Evolutionary conservation across 2,797 vertebrate species (phyloP), one percentile per base, ranked within the genome.

Genomic region (Pseudochirops corinnae): DNA sequence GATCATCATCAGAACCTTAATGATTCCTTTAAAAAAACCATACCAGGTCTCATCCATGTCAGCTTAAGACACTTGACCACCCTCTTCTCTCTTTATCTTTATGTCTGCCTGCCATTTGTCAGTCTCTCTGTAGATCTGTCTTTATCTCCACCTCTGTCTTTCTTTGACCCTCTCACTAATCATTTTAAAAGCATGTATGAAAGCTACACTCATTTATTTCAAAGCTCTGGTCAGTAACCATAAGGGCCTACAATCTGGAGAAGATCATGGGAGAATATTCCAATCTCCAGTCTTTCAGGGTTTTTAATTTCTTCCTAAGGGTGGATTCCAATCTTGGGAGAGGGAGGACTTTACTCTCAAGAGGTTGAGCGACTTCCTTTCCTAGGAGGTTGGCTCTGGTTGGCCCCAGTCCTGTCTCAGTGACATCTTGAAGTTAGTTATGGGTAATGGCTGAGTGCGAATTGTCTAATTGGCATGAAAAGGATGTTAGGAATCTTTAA

Each of bases 381-480:
- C 46, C 91, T 74, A 21, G 29, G 3, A 55, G 28, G 46, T 33
- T 52, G 46, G 74, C 56, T 92, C 67, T 56, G 5, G 28, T n/a
- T 6, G 3, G 12, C 46, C 33, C 50, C 58, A 5, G 31, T 10
- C 3, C 67, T 58, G 39, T 55, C 90, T 52, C 90, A 50, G 56
- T n/a, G 60, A 92, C 4, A 0, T 56, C 46, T 56, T 96, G 91
- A 97, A 97, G 93, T 95, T 90, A 94, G 93, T 93, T 56, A 91
- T 0, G 14, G 92, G 57, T 55, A 74, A 26, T 24, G 62, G 95
- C 97, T 97, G 92, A 74, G 53, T 62, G 90, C 16, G 55, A 92
- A 94, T 91, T 93, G 95, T 90, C 74, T 94, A 97, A 98, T 94
- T 95, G 95, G 95, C 94, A 95, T 93, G 96, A 95, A 93, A 97